Conservation (phyloP, 2,113 vertebrate species). For the Athene cunicularia region DNA sequence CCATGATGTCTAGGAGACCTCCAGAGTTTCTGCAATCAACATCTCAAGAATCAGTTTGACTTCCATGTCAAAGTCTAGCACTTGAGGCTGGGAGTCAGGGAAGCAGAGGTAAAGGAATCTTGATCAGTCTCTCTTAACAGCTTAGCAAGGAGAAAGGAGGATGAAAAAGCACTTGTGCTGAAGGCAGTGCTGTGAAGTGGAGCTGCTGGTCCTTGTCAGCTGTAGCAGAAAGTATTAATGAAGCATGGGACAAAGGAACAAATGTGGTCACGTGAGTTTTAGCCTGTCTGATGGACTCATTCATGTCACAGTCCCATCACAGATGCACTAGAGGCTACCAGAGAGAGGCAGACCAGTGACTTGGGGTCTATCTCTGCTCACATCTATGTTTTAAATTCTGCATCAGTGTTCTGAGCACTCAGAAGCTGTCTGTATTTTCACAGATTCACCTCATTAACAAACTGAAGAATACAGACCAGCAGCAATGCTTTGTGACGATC, state of each 20-base stretch:
- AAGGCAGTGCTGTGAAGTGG: neutral
- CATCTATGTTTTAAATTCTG: neutral
- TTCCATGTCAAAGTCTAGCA: neutral
- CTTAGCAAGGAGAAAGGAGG: neutral
- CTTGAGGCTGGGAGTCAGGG: neutral
- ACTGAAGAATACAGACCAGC: neutral
- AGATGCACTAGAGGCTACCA: neutral
- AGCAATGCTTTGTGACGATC: neutral
- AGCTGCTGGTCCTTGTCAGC: neutral
- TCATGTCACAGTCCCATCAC: neutral
- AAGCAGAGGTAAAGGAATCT: neutral
- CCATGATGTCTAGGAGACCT: neutral
- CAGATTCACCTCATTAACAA: neutral
- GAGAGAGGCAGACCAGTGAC: neutral
- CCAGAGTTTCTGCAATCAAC: neutral
- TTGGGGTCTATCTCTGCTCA: neutral
- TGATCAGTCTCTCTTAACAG: neutral
- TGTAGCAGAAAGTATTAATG: neutral
- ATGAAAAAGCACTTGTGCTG: neutral
- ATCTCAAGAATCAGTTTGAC: neutral
- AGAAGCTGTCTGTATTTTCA: neutral
- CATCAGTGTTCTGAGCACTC: neutral
- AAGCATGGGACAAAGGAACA: neutral
- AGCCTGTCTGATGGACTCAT: neutral
- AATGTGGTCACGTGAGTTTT: neutral